Evolutionary conservation across 1,140 invertebrate genomes (phyloP).

Genomic region (Xylocopa sonorina): DNA sequence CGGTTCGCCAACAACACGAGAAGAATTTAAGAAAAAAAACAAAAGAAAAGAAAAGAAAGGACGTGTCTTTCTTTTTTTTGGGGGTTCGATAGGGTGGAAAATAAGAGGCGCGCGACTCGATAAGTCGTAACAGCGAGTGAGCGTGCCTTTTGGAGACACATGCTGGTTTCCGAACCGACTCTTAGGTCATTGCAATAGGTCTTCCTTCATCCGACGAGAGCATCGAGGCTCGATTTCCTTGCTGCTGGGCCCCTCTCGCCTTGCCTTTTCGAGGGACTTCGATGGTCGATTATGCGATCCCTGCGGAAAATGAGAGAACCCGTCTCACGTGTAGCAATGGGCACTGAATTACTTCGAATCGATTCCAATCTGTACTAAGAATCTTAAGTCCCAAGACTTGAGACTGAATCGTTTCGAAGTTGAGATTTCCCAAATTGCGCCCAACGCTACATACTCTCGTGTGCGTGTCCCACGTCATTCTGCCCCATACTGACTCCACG

Average conservation of each 20-base stretch:
- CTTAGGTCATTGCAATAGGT: constrained; percentile 63
- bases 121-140: constrained; percentile 8
- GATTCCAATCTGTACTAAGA: too few species aligned
- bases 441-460: too few species aligned
- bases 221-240: neutral
- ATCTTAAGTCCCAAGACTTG: too few species aligned
- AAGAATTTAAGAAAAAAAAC: neutral
- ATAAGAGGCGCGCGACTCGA: constrained; percentile 13
- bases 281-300: neutral
- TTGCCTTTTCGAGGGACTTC: constrained; percentile 4
- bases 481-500: neutral
- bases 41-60: neutral
- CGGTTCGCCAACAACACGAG: constrained; percentile 12
- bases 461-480: neutral
- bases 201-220: constrained; percentile 59
- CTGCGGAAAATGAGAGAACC: neutral
- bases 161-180: constrained; percentile 61
- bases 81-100: constrained; percentile 39
- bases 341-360: too few species aligned
- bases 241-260: constrained; percentile 19
- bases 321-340: neutral
- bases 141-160: constrained; percentile 27
- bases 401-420: too few species aligned
- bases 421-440: too few species aligned
- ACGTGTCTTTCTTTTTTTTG: neutral